Base-by-base conservation (phyloP, 2,113 vertebrate species). In the Oxyruncus cristatus region DNA sequence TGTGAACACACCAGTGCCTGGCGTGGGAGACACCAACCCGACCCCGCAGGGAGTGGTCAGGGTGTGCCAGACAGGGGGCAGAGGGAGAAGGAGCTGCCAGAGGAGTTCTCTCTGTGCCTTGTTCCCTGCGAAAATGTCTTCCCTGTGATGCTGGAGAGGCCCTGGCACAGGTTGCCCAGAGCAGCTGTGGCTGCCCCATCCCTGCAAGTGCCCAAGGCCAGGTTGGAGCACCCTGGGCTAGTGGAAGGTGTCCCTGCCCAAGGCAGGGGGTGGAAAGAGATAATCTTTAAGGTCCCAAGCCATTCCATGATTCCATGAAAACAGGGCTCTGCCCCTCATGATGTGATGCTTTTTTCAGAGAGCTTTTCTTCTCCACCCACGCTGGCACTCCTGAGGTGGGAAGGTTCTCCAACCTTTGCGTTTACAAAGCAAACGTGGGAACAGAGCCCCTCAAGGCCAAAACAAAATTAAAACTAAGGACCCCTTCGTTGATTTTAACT, bases 151-250 rank as follows among this genome's bases (percentile, higher is more conserved):
- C 32, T 73, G 59, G 27, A 26, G 12, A 79, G 49, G 30, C n/a
- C 16, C 26, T 79, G 66, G 49, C 14, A 37, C 32, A 52, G 86
- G 13, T 8, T 81, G 50, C 44, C 14, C 44, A n/a, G 61, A n/a
- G 77, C 4, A 59, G 12, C 11, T 59, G 37, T 9, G 44, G 52
- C 33, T 44, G 33, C 27, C 0, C 15, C 33, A 39, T n/a, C 13
- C 10, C 24, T 53, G 77, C 15, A 1, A 82, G 28, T 59, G 46
- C 4, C 23, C 61, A 7, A 33, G 61, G 86, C 6, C 14, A n/a
- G 44, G 7, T 0, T 67, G 59, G 67, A 35, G 9, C n/a, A 37
- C 16, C 58, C 10, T 61, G 58, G 7, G 15, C 5, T 0, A 2
- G 37, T 33, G 44, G 52, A 26, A 75, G 16, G 30, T 33, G 32